Percentiles rank a stretch among this genome's conserved stretches.
These are phyloP conservation scores for Candoia aspera DNA, from an alignment of 2,113 vertebrate genomes.

Conservation along the genomic window DNA sequence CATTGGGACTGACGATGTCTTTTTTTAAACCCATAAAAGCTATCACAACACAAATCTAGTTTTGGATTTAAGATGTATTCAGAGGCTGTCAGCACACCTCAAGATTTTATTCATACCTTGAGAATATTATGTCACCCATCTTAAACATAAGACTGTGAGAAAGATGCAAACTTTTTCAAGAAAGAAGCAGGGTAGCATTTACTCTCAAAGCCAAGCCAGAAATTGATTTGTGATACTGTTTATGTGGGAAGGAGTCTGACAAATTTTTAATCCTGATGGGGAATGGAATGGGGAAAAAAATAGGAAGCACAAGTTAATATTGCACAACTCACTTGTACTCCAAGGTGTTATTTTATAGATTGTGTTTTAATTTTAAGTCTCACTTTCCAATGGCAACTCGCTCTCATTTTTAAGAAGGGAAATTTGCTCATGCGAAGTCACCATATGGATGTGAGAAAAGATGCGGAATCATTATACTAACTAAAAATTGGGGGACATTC, in stretches of 20 bases:
- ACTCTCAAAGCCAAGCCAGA: conserved; percentile 55
- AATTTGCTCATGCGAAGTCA: conserved; percentile 48
- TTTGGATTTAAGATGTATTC: conserved; percentile 62
- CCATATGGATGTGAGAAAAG: conserved; percentile 43
- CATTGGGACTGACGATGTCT: conserved; percentile 43
- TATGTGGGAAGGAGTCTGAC: conserved; percentile 47
- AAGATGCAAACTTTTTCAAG: conserved; percentile 53
- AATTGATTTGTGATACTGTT: conserved; percentile 45
- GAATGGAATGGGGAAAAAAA: conserved; percentile 43
- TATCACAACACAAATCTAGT: conserved; percentile 19
- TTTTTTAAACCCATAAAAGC: conserved; percentile 58
- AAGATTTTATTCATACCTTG: conserved; percentile 57
- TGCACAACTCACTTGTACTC: conserved; percentile 73
- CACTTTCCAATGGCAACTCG: conserved; percentile 52
- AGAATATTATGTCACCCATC: conserved; percentile 53
- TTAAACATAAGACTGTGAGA: conserved; percentile 47
- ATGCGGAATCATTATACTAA: conserved; percentile 41
- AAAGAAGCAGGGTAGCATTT: conserved; percentile 31
- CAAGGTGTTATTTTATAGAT: conserved; percentile 49
- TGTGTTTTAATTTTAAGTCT: conserved; percentile 63
- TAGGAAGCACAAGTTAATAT: conserved; percentile 72
- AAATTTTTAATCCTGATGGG: conserved; percentile 56
- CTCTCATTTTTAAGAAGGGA: conserved; percentile 37
- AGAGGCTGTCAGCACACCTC: conserved; percentile 56
- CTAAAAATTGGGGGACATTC: neutral